A percentile compares a stretch with the other conserved stretches of the same genome.
Evolutionary conservation across 2,113 vertebrate species (phyloP).

Genomic region (Neodontobutis hainanensis): DNA sequence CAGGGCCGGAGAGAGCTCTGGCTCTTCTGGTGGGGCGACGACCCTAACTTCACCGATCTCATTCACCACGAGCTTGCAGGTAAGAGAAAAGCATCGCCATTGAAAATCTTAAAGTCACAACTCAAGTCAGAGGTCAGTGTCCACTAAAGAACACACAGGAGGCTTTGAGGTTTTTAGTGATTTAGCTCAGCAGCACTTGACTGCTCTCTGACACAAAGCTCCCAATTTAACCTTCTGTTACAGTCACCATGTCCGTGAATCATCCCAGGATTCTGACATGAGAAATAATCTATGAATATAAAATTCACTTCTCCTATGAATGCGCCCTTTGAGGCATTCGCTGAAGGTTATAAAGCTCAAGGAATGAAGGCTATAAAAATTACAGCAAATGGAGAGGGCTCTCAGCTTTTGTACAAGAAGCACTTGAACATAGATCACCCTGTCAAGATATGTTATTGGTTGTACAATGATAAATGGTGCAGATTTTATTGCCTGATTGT

Average conservation of each 20-base stretch:
- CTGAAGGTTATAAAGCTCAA: conserved; percentile 46
- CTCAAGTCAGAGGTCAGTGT: conserved; percentile 1
- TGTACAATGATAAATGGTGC: conserved; percentile 46
- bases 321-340: conserved; percentile 26
- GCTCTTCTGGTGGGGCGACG: conserved; percentile 99
- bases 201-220: conserved; percentile 1
- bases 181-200: conserved; percentile 11
- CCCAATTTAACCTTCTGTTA: background rate
- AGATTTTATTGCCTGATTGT: conserved; percentile 44
- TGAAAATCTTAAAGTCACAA: too few relatives aligned
- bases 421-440: conserved; percentile 47
- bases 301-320: conserved; percentile 11
- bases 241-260: background rate
- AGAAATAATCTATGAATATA: conserved; percentile 34
- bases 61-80: conserved; percentile 95
- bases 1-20: conserved; percentile 93
- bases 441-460: conserved; percentile 45
- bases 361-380: conserved; percentile 53
- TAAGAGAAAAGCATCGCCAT: conserved; percentile 53
- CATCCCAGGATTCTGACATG: background rate
- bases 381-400: conserved; percentile 26
- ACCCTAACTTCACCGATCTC: conserved; percentile 93
- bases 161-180: conserved; percentile 20
- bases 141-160: background rate
- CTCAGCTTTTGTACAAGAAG: conserved; percentile 42